Evolutionary conservation across 2,888 invertebrate species (phyloP), one percentile per base, ranked within the genome.

Genomic region (Mayetiola destructor): DNA sequence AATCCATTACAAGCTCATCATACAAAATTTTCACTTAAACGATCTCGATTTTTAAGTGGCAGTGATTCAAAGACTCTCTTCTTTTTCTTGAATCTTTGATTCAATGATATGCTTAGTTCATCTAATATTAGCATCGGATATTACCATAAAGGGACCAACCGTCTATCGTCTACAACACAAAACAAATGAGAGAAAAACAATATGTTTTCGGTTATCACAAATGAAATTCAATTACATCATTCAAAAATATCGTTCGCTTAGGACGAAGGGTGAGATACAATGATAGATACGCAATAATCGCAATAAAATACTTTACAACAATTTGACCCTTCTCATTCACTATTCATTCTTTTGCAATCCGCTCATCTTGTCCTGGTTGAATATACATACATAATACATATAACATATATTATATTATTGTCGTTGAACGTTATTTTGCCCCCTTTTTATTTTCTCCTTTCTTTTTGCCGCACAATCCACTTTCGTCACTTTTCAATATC

Each of bases 131-230:
- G n/a, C n/a, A n/a, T n/a, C n/a, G n/a, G n/a, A n/a, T n/a, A n/a
- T n/a, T n/a, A n/a, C n/a, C n/a, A n/a, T n/a, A n/a, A n/a, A n/a
- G n/a, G n/a, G n/a, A n/a, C n/a, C n/a, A n/a, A n/a, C n/a, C n/a
- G n/a, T n/a, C 42, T 21, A 3, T 3, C 3, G 42, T 3, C 23
- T 16, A 3, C 2, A 23, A 23, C 12, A 42, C 3, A 42, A 14
- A 23, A 14, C 23, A 23, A 40, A 40, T 40, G 40, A 4, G 27
- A 9, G n/a, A 48, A 48, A 48, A 48, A 48, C 48, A 48, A 48
- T 48, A 48, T 48, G 48, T 48, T 48, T 48, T 48, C 48, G 29
- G 48, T 48, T 48, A 48, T 48, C 27, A 48, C 27, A 48, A 48
- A 48, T 48, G 48, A 48, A n/a, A 48, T 48, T 48, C 48, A 27